These are phyloP conservation scores for Gymnoscelis rufifasciata DNA, from an alignment of 2,888 invertebrate species.

Conservation along the genomic window DNA sequence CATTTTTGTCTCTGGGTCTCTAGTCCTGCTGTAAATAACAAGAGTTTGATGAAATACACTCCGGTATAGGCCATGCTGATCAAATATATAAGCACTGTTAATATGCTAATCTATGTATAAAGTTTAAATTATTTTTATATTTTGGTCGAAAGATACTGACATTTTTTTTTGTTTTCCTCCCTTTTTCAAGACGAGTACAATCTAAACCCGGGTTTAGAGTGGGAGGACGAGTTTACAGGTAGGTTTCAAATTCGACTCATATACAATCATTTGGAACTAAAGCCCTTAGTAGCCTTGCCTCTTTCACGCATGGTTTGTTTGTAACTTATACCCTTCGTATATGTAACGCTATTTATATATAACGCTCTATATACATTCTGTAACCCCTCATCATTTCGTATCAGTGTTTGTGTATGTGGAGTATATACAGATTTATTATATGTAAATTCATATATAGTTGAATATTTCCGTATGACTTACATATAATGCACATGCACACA, in stretches of 20 bases:
- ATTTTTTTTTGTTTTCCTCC: constrained; percentile 79
- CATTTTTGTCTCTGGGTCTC: constrained; percentile 4
- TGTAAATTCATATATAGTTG: too few species aligned
- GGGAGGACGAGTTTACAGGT: constrained; percentile 99
- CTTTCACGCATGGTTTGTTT: constrained; percentile 73
- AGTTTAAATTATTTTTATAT: constrained; percentile 43
- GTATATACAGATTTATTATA: constrained; percentile 6
- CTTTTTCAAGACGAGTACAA: constrained; percentile 98
- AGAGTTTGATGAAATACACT: constrained; percentile 42
- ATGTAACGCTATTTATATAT: constrained; percentile 33
- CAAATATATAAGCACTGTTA: constrained; percentile 65
- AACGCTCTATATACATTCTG: constrained; percentile 27
- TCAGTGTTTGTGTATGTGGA: constrained; percentile 24
- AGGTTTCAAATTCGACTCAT: constrained; percentile 84
- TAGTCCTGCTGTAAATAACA: constrained; percentile 22
- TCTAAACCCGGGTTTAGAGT: constrained; percentile 99
- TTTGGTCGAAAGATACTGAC: constrained; percentile 77
- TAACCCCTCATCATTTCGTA: constrained; percentile 28
- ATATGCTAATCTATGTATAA: constrained; percentile 72
- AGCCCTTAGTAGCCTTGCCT: constrained; percentile 73
- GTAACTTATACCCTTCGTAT: constrained; percentile 40
- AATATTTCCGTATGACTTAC: too few species aligned
- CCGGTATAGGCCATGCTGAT: constrained; percentile 64
- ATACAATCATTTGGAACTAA: constrained; percentile 64
- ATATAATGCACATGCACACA: background rate